Conservation (phyloP, 2,797 vertebrate genomes). For the Pteronotus mesoamericanus region DNA sequence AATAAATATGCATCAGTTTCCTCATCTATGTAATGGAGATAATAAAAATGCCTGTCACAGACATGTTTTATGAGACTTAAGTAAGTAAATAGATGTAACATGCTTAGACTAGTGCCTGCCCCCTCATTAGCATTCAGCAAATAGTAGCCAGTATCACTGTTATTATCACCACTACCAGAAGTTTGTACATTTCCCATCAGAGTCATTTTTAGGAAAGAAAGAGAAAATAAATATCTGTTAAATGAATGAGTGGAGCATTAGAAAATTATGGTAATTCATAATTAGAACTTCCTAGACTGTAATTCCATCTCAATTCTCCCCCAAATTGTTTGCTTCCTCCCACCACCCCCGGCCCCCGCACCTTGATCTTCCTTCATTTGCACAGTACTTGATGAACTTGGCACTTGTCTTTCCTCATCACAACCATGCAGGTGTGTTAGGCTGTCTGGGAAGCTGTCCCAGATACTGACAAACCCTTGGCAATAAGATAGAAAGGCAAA, state of each 20-base stretch:
- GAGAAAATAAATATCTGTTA: background rate
- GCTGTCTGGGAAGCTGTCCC: constrained; percentile 42
- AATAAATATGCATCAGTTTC: background rate
- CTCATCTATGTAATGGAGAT: background rate
- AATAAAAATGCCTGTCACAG: background rate
- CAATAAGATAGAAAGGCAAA: constrained; percentile 7
- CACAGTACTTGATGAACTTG: constrained; percentile 6
- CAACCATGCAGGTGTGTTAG: constrained; percentile 52
- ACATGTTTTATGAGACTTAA: background rate
- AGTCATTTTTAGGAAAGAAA: background rate
- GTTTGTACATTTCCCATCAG: background rate
- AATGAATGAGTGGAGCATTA: background rate
- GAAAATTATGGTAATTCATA: background rate
- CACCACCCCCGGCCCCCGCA: rapidly evolving
- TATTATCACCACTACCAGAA: background rate
- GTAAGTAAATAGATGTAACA: background rate
- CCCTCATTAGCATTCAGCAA: background rate
- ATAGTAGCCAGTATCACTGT: background rate
- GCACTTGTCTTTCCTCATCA: background rate
- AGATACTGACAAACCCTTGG: constrained; percentile 51
- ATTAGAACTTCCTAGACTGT: background rate
- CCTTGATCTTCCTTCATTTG: background rate
- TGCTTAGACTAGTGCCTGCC: background rate
- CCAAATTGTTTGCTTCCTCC: background rate
- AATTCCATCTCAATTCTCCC: background rate